These are phyloP conservation scores for Capromys pilorides DNA, from an alignment of 2,797 vertebrate genomes.

Conservation along the genomic window DNA sequence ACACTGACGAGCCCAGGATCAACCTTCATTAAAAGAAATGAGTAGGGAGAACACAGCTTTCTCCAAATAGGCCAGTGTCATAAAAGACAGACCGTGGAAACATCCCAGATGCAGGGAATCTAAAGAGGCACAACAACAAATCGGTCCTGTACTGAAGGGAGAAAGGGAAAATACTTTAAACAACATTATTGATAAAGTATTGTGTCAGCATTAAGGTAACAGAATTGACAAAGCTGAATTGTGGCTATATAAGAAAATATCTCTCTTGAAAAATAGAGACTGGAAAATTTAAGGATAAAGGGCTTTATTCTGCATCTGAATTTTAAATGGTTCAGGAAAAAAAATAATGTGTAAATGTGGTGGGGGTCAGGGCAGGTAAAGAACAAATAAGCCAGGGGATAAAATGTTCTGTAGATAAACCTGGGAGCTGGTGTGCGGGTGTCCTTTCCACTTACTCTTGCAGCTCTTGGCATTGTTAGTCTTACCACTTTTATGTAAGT, in stretches of 20 bases:
- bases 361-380: too few species aligned
- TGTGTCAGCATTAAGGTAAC: not conserved
- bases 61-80: constrained; percentile 14
- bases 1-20: not conserved
- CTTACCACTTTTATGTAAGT: not conserved
- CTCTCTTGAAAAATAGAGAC: not conserved
- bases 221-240: not conserved
- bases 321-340: not conserved
- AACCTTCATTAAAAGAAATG: not conserved
- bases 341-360: not conserved
- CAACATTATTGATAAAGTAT: not conserved
- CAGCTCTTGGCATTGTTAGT: not conserved
- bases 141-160: not conserved
- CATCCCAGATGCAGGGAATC: not conserved
- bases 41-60: not conserved
- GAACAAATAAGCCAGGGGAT: not conserved
- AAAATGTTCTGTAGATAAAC: not conserved
- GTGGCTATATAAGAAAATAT: not conserved
- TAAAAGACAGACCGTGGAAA: not conserved
- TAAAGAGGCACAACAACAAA: not conserved
- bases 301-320: not conserved
- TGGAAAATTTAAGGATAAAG: not conserved
- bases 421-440: not conserved
- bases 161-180: not conserved
- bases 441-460: not conserved